phyloP scores from a whole-genome alignment of 2,113 vertebrate genomes.

The Apeltes quadracus region DNA sequence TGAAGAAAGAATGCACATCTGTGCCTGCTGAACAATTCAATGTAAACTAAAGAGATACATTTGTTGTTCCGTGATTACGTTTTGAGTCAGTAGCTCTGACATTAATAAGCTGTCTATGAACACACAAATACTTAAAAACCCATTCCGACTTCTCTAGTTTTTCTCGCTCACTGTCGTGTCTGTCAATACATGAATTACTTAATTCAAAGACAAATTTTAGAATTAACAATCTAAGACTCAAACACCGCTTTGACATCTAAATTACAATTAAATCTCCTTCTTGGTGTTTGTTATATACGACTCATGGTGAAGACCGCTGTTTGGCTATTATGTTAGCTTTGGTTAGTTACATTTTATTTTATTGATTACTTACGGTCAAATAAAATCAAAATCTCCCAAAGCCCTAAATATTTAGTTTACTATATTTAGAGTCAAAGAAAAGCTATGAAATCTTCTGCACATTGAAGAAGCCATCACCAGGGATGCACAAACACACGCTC shows the following conservation, averaged over 20 bases:
- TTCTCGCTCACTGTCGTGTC: neutral
- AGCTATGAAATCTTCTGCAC: neutral
- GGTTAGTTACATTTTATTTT: neutral
- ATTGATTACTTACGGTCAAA: neutral
- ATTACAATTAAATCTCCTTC: neutral
- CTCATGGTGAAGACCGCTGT: neutral
- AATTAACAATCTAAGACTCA: neutral
- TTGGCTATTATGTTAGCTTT: neutral
- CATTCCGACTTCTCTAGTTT: neutral
- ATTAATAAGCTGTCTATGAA: neutral
- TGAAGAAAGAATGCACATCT: neutral
- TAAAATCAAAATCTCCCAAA: neutral
- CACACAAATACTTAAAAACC: neutral
- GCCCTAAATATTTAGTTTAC: neutral
- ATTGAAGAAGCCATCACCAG: neutral
- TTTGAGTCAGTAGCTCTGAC: neutral
- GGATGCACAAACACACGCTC: constrained; percentile 13
- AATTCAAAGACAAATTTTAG: neutral
- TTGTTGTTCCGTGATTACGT: neutral
- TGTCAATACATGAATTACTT: neutral
- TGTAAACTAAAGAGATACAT: neutral
- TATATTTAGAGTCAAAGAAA: neutral
- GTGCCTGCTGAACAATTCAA: neutral
- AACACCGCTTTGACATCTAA: neutral
- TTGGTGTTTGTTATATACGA: neutral